phyloP scores from a whole-genome alignment of 2,888 invertebrate species.

The Oscheius sp. region DNA sequence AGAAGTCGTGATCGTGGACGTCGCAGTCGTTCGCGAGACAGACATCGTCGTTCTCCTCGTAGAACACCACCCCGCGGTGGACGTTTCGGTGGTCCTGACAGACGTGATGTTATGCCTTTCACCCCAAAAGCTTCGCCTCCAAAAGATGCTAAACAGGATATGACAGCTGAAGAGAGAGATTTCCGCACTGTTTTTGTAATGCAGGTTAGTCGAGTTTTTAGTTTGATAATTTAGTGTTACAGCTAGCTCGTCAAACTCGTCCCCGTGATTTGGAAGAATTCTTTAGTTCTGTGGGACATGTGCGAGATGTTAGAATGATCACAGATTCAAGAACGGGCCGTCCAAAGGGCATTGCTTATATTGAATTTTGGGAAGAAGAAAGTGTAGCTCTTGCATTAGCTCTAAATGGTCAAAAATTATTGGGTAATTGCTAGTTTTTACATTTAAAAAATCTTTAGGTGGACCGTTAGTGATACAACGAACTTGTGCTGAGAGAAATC shows the following conservation, averaged over 20 bases:
- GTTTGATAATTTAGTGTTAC: neutral
- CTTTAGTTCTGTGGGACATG: conserved; percentile 96
- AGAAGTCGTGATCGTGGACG: conserved; percentile 21
- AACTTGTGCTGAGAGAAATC: conserved; percentile 85
- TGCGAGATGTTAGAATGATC: conserved; percentile 93
- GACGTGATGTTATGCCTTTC: conserved; percentile 71
- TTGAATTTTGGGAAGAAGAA: conserved; percentile 97
- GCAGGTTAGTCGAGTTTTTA: conserved; percentile 79
- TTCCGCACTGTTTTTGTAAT: conserved; percentile 98
- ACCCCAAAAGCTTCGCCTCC: conserved; percentile 67
- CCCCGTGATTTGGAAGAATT: conserved; percentile 80
- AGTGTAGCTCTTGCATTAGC: conserved; percentile 81
- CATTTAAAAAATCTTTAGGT: conserved; percentile 70
- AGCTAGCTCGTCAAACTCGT: conserved; percentile 64
- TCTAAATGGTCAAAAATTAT: conserved; percentile 89
- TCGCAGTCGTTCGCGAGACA: conserved; percentile 10
- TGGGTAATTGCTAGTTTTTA: conserved; percentile 73
- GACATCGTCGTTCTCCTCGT: conserved; percentile 40
- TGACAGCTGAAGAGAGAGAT: conserved; percentile 96
- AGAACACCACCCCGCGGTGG: conserved; percentile 38
- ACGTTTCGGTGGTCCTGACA: conserved; percentile 80
- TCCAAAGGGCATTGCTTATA: conserved; percentile 99
- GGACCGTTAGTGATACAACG: conserved; percentile 97
- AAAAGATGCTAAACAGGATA: conserved; percentile 56
- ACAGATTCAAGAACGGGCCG: conserved; percentile 97